Conservation (phyloP, 1,140 invertebrate genomes). For the Drosophila oshimai region DNA sequence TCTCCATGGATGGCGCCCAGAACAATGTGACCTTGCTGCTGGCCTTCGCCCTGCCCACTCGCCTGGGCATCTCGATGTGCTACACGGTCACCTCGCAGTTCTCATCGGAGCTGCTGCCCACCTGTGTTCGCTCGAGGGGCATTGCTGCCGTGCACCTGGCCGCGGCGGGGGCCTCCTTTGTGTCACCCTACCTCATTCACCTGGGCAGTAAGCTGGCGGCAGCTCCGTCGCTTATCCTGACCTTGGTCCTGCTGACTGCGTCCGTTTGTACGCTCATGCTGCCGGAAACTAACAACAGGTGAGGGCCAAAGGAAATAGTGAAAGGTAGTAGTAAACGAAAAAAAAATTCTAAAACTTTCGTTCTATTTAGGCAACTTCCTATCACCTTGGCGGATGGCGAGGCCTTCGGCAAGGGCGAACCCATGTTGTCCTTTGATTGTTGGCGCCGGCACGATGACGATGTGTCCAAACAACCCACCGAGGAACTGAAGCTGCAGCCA, state of each 20-base stretch:
- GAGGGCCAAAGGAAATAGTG: not conserved
- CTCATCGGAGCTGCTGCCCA: constrained; percentile 60
- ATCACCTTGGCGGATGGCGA: constrained; percentile 67
- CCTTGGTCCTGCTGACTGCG: constrained; percentile 33
- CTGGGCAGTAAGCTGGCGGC: constrained; percentile 51
- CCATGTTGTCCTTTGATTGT: constrained; percentile 83
- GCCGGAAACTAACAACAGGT: constrained; percentile 72
- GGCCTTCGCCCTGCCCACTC: constrained; percentile 61
- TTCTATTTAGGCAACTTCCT: constrained; percentile 56
- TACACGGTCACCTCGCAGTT: constrained; percentile 63
- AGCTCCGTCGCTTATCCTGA: constrained; percentile 51
- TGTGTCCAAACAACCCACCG: constrained; percentile 39
- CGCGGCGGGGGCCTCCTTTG: constrained; percentile 56
- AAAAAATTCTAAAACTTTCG: not conserved
- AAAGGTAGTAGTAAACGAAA: no score
- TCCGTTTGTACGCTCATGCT: constrained; percentile 38
- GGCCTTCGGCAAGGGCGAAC: constrained; percentile 52
- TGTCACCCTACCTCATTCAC: constrained; percentile 63
- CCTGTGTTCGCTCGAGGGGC: constrained; percentile 60
- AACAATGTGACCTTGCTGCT: constrained; percentile 48
- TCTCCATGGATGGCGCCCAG: constrained; percentile 46
- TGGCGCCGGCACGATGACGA: constrained; percentile 54
- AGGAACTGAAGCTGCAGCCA: constrained; percentile 53
- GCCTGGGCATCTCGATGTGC: constrained; percentile 65
- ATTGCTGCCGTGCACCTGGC: constrained; percentile 59